Base-by-base conservation (phyloP, 2,888 invertebrate species). In the Zeuzera pyrina region DNA sequence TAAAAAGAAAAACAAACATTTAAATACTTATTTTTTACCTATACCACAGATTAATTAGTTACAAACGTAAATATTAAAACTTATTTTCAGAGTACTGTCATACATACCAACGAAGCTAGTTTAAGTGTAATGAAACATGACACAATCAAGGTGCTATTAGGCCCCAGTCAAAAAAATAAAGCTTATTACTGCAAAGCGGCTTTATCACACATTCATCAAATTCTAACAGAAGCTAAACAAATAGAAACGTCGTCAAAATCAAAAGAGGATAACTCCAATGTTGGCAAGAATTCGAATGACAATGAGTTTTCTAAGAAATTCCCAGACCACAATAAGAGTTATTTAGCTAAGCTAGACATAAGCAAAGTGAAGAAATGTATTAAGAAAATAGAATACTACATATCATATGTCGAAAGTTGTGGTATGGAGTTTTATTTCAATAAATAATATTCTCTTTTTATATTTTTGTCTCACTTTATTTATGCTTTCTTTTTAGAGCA, bases 301-400 rank as follows among this genome's bases (percentile, higher is more conserved):
- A 37, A 16, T 55, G 58, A 50, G 25, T 89, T 90, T 46, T 65
- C 81, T 0, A 86, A 78, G 47, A 87, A 85, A 46, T 88, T 25
- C 3, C 25, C 12, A 0, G 85, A 87, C 7, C 78, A 86, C 35
- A 69, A 73, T 29, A 70, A 62, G 19, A 74, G 84, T 8, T 63
- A 85, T 39, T 60, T 81, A 27, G 76, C 85, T 29, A 56, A 68
- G n/a, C 54, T 89, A 42, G 76, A 86, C 36, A 59, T 78, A 29
- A 76, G 70, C 27, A 86, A 85, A 60, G 50, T 90, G 4, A 85
- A 84, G 42, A 76, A 83, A 35, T 69, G 84, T 42, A 54, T 86
- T 0, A 91, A 88, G 53, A 93, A 92, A 73, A 52, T 92, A 1
- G 89, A 91, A 55, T 93, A 88, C 69, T 89, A 89, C 66, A 65